Base-by-base conservation (phyloP, 2,888 invertebrate species). In the Drosophila melanosoma region DNA sequence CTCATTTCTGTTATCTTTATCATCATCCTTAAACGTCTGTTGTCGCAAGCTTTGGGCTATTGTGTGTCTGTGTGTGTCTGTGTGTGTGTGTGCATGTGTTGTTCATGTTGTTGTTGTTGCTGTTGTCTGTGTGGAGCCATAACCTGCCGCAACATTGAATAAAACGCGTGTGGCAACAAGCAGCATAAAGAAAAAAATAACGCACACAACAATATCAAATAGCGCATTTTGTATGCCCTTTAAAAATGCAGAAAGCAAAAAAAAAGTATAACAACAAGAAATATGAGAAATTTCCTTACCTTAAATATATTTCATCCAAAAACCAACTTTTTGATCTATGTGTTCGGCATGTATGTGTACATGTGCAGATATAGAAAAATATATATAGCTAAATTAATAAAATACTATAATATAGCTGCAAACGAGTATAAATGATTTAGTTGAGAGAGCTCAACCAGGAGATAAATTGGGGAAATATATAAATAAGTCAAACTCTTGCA, bases 61-160 rank as follows among this genome's bases (percentile, higher is more conserved):
- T 84, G 71, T 74, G 20, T 48, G 51, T 64, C 49, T 48, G 38
- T 10, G 17, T 40, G 61, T 65, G 52, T 53, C 42, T 60, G 53
- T 56, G 51, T 61, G 53, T 65, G 58, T 56, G 51, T 61, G 69
- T 66, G 29, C 6, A 6, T 29, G 29, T 56, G 26, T 36, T 36
- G 62, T 53, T 62, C 36, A 29, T 73, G 35, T 57, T 67, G 52
- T 49, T 57, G 54, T 49, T 61, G 57, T 63, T 68, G 69, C 62
- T 65, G 65, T 63, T 63, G 69, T 69, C 69, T 79, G 76, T 70
- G 42, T 56, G 57, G 56, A 69, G 68, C 87, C 87, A 87, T 88
- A 89, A 87, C 87, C 87, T 88, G 82, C 87, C 87, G 54, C 87
- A 88, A 88, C 79, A 77, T 70, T 61, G 69, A 68, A 70, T 67